Evolutionary conservation across 2,888 invertebrate species (phyloP).

Genomic region (Laothoe populi): DNA sequence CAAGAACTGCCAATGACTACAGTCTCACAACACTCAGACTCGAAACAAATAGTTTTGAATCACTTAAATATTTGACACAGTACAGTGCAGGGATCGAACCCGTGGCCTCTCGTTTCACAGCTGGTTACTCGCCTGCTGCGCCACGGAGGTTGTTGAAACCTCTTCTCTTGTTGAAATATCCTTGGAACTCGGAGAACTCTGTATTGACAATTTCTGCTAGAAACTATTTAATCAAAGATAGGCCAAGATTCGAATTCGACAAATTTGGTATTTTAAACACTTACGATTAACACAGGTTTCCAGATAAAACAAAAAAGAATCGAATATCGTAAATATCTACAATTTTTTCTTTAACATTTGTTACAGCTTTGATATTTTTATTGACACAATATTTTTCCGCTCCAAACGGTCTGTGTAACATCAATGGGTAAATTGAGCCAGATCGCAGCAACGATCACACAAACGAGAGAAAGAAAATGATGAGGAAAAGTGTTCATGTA

Average conservation of each 20-base stretch:
- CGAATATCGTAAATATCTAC: not conserved
- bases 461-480: not conserved
- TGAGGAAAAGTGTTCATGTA: slow-evolving; percentile 10
- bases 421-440: slow-evolving; percentile 1
- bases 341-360: not conserved
- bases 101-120: no score
- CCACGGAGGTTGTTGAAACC: no score
- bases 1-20: no score
- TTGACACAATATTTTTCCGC: slow-evolving; percentile 5
- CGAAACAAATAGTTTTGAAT: no score
- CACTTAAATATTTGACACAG: no score
- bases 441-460: not conserved
- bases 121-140: no score
- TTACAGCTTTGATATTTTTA: slow-evolving; percentile 5
- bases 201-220: no score
- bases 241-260: not conserved
- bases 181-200: no score
- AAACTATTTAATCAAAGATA: no score
- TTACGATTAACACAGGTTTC: not conserved
- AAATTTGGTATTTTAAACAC: not conserved
- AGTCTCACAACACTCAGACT: no score
- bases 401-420: not conserved
- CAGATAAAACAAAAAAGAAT: not conserved
- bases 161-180: no score
- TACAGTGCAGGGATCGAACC: no score